Evolutionary conservation across 2,888 invertebrate species (phyloP), one percentile per base, ranked within the genome.

Genomic region (Hirtodrosophila cameraria): DNA sequence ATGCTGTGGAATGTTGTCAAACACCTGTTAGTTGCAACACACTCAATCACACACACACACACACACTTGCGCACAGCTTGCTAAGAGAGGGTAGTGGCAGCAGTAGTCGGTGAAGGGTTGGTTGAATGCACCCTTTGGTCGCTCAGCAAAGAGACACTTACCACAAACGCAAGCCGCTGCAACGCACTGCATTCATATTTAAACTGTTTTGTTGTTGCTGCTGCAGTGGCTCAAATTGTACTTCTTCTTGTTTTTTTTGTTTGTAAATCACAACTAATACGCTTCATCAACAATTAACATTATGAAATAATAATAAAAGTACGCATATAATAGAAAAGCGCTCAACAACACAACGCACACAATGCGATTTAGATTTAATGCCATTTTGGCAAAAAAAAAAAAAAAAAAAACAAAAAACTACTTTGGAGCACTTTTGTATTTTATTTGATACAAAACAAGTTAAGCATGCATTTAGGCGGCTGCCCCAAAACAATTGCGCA

Each of bases 151-250:
- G 30, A 30, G 30, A 30, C 35, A 68, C 62, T 71, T 61, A 72
- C 72, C 72, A 61, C 53, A 73, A 38, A 71, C 41, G 23, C 75
- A 75, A 49, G 57, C 55, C 13, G 71, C 52, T 12, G 55, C 60
- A 12, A 35, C 48, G 28, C 60, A 43, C 15, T 65, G 60, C 71
- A 72, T 75, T 39, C 11, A 7, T 30, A 3, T 23, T 27, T 5
- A 11, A 13, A n/a, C n/a, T n/a, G n/a, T n/a, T n/a, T n/a, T n/a
- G n/a, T 13, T 35, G 9, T 42, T 43, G n/a, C n/a, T 18, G 11
- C 12, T 23, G 35, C 25, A 35, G 15, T 46, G 13, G n/a, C 12
- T 18, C 3, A 18, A 18, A 18, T 3, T 18, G n/a, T n/a, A n/a
- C 5, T 18, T 18, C 1, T 5, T 5, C 18, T 3, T 3, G 18